A percentile compares a stretch with the other conserved stretches of the same genome.
phyloP scores from a whole-genome alignment of 2,797 vertebrate genomes.

The Vespertilio murinus region DNA sequence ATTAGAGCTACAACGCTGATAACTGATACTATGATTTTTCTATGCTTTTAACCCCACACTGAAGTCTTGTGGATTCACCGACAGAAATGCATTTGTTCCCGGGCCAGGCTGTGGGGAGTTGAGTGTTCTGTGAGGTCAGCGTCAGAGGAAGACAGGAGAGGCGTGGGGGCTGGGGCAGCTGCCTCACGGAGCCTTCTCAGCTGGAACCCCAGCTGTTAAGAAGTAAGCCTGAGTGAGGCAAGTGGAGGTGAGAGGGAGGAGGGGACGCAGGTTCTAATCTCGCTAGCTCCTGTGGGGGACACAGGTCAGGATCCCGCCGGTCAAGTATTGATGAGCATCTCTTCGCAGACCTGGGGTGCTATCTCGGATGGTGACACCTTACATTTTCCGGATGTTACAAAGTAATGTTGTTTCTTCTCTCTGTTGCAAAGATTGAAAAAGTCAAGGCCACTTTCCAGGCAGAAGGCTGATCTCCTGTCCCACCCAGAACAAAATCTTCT shows the following conservation, averaged over 20 bases:
- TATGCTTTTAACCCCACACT: conserved; percentile 73
- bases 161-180: not conserved
- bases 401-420: not conserved
- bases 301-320: not conserved
- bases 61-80: conserved; percentile 69
- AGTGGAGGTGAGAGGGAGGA: not conserved
- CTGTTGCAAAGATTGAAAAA: not conserved
- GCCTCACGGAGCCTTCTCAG: not conserved
- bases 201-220: not conserved
- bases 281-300: not conserved
- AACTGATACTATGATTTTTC: conserved; percentile 81
- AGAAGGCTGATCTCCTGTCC: not conserved
- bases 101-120: not conserved
- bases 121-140: conserved; percentile 27
- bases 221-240: not conserved
- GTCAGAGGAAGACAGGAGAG: not conserved
- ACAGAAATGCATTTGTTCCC: conserved; percentile 69
- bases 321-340: not conserved
- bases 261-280: not conserved
- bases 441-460: not conserved
- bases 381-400: not conserved
- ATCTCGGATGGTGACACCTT: not conserved
- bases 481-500: not conserved
- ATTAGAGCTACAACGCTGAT: conserved; percentile 74
- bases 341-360: not conserved